Evolutionary conservation across 2,888 invertebrate species (phyloP), one percentile per base, ranked within the genome.

Genomic region (Neoaliturus tenellus): DNA sequence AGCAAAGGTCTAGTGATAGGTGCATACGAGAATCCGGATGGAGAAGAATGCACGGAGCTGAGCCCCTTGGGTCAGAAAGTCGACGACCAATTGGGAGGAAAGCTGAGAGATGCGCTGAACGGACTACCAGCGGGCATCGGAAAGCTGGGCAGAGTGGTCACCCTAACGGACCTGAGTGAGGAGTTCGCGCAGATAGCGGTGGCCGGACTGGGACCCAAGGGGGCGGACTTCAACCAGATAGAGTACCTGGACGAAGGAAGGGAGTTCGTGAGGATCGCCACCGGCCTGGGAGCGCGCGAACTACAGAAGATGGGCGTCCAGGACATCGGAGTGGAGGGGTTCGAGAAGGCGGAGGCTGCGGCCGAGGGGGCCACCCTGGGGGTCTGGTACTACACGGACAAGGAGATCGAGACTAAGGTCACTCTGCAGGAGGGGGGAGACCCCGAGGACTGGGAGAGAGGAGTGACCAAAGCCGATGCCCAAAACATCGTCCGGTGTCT

Each of bases 401-500:
- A 92, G 88, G 82, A 62, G 10, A 73, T 80, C 0, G 85, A 84
- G 14, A 78, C 85, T 1, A 55, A 35, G 10, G 71, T 88, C 0
- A 84, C 3, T 0, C 55, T 82, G 23, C 51, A 55, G 25, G 82
- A 71, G 48, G 73, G 73, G 3, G 78, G 55, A n/a, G 78, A 78
- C 3, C n/a, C 55, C 33, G 88, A 88, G 20, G 87, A 89, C 80
- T 88, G 88, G 94, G 88, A 89, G 44, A 88, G 91, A 80, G 97
- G 97, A 6, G 86, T 91, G 10, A 90, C 93, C 41, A 92, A 94
- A 87, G 95, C 94, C 0, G 91, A 92, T 51, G 95, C 94, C 0
- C 96, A 97, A 91, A 96, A 96, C 91, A 93, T 96, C 91, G 95
- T 96, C 23, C 80, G 87, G 17, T 85, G 85, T 62, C 58, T 87